phyloP scores from a whole-genome alignment of 2,888 invertebrate genomes.

The Dromius quadrimaculatus region DNA sequence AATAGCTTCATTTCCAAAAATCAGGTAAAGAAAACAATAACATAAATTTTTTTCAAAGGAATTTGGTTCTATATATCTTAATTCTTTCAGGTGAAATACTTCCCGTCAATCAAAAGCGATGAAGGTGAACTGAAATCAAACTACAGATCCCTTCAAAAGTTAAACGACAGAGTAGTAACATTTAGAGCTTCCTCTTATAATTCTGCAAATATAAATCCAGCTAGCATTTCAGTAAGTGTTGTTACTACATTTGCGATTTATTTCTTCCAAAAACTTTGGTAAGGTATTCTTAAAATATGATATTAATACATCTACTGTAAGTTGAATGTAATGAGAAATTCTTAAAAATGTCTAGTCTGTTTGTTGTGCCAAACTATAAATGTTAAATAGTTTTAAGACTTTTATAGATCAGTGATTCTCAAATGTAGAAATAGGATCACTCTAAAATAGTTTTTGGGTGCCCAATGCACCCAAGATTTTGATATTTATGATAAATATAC shows the following conservation, averaged over 20 bases:
- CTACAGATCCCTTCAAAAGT: constrained; percentile 65
- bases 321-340: not conserved
- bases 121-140: constrained; percentile 64
- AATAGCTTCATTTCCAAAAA: constrained; percentile 68
- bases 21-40: constrained; percentile 12
- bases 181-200: constrained; percentile 8
- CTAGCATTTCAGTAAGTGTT: not conserved
- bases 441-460: no score
- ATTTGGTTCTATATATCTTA: not conserved
- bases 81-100: constrained; percentile 25
- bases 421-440: no score
- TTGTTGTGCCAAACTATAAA: not conserved
- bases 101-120: constrained; percentile 51
- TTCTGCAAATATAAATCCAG: not conserved
- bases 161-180: constrained; percentile 61
- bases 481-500: no score
- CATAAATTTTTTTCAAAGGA: not conserved
- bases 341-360: not conserved
- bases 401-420: no score
- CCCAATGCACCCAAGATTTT: no score
- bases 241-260: not conserved
- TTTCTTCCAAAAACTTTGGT: not conserved
- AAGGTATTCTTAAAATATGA: not conserved
- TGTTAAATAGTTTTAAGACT: not conserved
- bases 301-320: not conserved